Conservation (phyloP, 2,888 invertebrate genomes). For the Drepana falcataria region DNA sequence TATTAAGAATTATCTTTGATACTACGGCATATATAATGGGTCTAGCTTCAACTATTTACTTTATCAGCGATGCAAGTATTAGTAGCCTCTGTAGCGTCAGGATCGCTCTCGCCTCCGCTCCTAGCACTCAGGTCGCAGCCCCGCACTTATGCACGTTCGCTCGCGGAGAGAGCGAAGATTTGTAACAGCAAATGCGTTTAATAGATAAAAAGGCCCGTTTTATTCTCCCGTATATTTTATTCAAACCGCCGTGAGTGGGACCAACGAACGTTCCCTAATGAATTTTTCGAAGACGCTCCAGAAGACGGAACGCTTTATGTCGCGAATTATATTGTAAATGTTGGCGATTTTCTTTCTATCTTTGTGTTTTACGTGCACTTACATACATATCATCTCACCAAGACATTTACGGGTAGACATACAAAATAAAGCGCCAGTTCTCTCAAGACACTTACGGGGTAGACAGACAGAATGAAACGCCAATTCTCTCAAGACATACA, state of each 20-base stretch:
- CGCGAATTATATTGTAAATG: slow-evolving; percentile 1
- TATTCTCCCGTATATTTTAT: slow-evolving; percentile 67
- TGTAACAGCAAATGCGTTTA: slow-evolving; percentile 69
- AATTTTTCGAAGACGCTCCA: slow-evolving; percentile 48
- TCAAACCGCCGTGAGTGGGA: slow-evolving; percentile 54
- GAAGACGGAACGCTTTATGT: slow-evolving; percentile 27
- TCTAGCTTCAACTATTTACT: no score
- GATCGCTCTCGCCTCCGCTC: slow-evolving; percentile 10
- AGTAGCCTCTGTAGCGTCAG: not conserved
- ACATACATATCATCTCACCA: no score
- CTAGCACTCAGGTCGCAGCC: slow-evolving; percentile 8
- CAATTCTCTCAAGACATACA: no score
- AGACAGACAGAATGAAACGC: no score
- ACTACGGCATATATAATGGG: no score
- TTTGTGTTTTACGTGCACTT: not conserved
- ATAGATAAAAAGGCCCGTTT: slow-evolving; percentile 68
- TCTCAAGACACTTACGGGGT: no score
- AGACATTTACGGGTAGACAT: no score
- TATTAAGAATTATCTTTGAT: no score
- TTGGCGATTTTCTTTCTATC: not conserved
- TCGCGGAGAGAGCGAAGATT: slow-evolving; percentile 46
- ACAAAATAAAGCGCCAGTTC: no score
- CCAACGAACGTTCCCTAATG: slow-evolving; percentile 53
- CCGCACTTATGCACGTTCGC: slow-evolving; percentile 31
- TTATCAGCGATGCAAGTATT: no score